A percentile compares a stretch with the other conserved stretches of the same genome.
These are phyloP conservation scores for Pseudorasbora parva DNA, from an alignment of 2,113 vertebrate species.

Conservation along the genomic window DNA sequence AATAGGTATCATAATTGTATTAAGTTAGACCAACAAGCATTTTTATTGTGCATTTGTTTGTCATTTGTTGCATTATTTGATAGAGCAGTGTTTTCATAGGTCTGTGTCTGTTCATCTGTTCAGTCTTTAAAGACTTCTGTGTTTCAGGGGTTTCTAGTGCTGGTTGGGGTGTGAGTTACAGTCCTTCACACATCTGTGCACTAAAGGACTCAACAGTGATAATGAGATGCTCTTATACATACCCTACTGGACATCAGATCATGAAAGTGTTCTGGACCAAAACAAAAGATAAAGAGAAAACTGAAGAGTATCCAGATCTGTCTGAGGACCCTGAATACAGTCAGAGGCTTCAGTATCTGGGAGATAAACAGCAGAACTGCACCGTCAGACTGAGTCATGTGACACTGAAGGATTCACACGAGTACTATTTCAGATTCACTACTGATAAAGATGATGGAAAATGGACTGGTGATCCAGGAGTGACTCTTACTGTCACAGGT, in stretches of 20 bases:
- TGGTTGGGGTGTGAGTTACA: background rate
- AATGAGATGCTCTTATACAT: background rate
- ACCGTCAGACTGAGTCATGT: conserved; percentile 37
- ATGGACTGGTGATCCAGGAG: background rate
- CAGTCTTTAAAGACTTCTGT: no score
- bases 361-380: background rate
- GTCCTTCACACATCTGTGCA: background rate
- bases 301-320: background rate
- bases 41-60: no score
- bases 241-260: background rate
- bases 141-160: background rate
- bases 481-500: background rate
- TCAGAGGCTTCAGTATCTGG: conserved; percentile 6
- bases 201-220: background rate
- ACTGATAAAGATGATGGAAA: background rate
- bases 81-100: no score
- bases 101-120: background rate
- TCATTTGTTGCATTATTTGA: no score
- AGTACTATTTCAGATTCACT: conserved; percentile 21
- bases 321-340: background rate
- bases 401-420: background rate
- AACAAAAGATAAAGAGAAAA: background rate
- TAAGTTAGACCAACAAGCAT: no score
- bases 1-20: no score
- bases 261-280: background rate